A percentile compares a stretch with the other conserved stretches of the same genome.
Conservation (phyloP, 2,888 invertebrate genomes). For the Saturnia pavonia region DNA sequence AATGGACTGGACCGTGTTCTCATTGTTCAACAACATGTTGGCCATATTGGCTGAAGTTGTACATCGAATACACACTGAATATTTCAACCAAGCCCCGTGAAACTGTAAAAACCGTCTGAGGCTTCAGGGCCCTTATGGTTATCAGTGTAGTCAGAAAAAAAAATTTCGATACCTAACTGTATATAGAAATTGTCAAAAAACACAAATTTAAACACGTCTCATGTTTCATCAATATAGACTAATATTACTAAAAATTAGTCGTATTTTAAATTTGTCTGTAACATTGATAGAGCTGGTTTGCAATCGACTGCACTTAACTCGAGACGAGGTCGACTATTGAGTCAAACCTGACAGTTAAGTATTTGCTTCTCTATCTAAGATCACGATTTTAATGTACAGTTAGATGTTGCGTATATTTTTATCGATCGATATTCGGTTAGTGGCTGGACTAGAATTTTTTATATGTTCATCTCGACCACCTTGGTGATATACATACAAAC, state of each 20-base stretch:
- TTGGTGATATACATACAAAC: neutral
- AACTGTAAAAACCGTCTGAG: too few relatives aligned
- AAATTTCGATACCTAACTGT: neutral
- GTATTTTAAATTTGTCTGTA: neutral
- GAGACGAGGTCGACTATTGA: constrained; percentile 13
- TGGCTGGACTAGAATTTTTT: constrained; percentile 3
- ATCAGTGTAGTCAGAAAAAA: too few relatives aligned
- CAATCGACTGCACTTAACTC: constrained; percentile 10
- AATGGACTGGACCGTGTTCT: neutral
- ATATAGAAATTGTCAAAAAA: neutral
- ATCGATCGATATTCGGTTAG: constrained; percentile 4
- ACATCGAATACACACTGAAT: too few relatives aligned
- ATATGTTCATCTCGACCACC: neutral
- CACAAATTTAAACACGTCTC: neutral
- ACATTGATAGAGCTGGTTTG: neutral
- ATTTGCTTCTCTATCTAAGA: constrained; percentile 16
- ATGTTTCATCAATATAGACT: neutral
- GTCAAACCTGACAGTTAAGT: constrained; percentile 18
- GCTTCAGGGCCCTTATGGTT: too few relatives aligned
- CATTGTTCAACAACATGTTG: neutral
- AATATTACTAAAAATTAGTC: neutral
- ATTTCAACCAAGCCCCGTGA: too few relatives aligned
- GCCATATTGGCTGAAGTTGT: neutral
- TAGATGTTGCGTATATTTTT: constrained; percentile 18
- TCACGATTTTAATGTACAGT: constrained; percentile 23